These are phyloP conservation scores for Xylota sylvarum DNA, from an alignment of 2,888 invertebrate species.

Conservation along the genomic window DNA sequence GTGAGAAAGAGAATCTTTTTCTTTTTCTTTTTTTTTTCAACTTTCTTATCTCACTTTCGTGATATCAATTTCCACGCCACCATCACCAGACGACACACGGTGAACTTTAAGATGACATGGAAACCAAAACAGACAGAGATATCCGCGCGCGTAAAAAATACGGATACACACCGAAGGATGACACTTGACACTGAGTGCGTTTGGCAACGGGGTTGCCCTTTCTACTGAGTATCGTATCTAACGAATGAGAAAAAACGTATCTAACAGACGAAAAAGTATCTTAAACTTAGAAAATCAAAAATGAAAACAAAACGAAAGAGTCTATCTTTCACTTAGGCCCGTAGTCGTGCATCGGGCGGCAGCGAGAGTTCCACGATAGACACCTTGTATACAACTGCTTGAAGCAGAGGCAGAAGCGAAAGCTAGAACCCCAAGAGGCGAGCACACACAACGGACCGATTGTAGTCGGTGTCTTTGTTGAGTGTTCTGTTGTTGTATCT, in stretches of 20 bases:
- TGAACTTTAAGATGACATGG: slow-evolving; percentile 51
- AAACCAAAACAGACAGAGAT: slow-evolving; percentile 68
- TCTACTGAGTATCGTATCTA: slow-evolving; percentile 37
- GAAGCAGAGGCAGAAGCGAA: slow-evolving; percentile 62
- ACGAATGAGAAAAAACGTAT: slow-evolving; percentile 15
- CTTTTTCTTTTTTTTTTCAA: slow-evolving; percentile 13
- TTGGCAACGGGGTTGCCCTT: slow-evolving; percentile 53
- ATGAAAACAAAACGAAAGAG: slow-evolving; percentile 47
- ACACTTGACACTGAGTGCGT: slow-evolving; percentile 42
- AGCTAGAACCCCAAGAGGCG: slow-evolving; percentile 71
- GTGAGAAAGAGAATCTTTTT: background rate
- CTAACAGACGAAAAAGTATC: slow-evolving; percentile 38
- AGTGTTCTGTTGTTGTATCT: slow-evolving; percentile 20
- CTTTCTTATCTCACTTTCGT: slow-evolving; percentile 62
- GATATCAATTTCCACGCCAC: slow-evolving; percentile 52
- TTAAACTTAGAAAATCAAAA: slow-evolving; percentile 16
- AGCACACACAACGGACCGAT: slow-evolving; percentile 38
- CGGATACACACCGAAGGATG: slow-evolving; percentile 22
- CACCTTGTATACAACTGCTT: slow-evolving; percentile 75
- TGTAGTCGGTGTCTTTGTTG: slow-evolving; percentile 65
- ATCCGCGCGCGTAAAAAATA: slow-evolving; percentile 38
- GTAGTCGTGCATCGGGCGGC: slow-evolving; percentile 57
- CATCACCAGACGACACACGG: background rate
- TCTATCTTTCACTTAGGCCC: slow-evolving; percentile 35
- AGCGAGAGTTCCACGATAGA: slow-evolving; percentile 71